Evolutionary conservation across 2,797 vertebrate genomes (phyloP), one percentile per base, ranked within the genome.

Genomic region (Heterohyrax brucei): DNA sequence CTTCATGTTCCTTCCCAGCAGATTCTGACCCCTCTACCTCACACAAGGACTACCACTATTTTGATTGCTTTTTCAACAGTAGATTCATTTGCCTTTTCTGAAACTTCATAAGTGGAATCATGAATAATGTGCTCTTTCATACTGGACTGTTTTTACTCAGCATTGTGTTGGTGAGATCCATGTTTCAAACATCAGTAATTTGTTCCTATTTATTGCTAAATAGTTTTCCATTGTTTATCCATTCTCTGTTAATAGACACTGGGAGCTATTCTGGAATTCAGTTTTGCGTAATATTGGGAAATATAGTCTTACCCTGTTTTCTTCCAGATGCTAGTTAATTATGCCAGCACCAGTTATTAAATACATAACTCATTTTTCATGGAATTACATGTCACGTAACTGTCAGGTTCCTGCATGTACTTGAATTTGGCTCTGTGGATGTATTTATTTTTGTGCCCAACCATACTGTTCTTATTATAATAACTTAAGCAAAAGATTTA

Each of bases 401-500:
- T 72, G 14, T 72, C 79, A 85, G 79, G 39, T 61, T 93, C 50
- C 22, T 76, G 7, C 48, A 78, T 79, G 79, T 48, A 68, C 26
- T n/a, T 76, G 66, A 95, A 1, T 83, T 95, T 44, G 86, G 2
- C 12, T 70, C 18, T 7, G 5, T 46, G 46, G 18, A 61, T 90
- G 24, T 87, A 14, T 87, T 84, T 89, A 81, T 86, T 82, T 53
- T 62, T 94, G 7, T 75, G 6, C 48, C 39, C 48, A 91, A n/a
- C 21, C 2, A 28, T 77, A 33, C 50, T 86, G 14, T 87, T 83
- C 64, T 86, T 50, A 61, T 87, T 87, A 61, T 95, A 66, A 30
- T 78, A 66, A 94, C 50, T 68, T 86, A 39, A 82, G 24, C 2
- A 30, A 89, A 94, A 62, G 4, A 50, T 86, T 92, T 96, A 64